A percentile compares a stretch with the other conserved stretches of the same genome.
Evolutionary conservation across 2,797 vertebrate species (phyloP).

Genomic region (Crocodylus rhombifer): DNA sequence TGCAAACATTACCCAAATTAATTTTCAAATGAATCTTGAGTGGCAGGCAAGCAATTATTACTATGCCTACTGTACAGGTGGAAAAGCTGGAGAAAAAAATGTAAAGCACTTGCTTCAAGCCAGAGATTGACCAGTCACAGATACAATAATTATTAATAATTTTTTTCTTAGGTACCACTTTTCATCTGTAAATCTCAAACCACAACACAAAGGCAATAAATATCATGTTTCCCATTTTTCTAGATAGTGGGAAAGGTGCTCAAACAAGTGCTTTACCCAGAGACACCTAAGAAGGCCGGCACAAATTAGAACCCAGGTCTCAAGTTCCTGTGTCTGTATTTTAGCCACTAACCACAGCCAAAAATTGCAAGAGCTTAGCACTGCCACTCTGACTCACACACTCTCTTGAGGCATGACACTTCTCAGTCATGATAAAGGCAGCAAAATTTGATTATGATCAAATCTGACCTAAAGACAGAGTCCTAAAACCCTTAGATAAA

Average conservation of each 20-base stretch:
- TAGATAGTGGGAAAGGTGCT: neutral
- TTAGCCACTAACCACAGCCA: constrained; percentile 6
- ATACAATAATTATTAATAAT: constrained; percentile 31
- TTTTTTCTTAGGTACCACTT: neutral
- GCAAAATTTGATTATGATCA: neutral
- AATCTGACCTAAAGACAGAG: neutral
- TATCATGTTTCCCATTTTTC: neutral
- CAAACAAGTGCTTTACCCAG: neutral
- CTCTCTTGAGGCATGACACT: neutral
- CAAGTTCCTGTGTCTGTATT: neutral
- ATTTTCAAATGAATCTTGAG: constrained; percentile 24
- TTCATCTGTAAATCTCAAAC: constrained; percentile 20
- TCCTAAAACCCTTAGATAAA: neutral
- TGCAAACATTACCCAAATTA: constrained; percentile 58
- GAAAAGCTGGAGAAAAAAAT: constrained; percentile 42
- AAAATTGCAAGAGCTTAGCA: neutral
- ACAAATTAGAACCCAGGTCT: neutral
- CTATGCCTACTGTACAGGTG: constrained; percentile 11
- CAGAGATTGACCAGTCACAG: constrained; percentile 6
- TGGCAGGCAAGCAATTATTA: neutral
- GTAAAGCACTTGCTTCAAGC: constrained; percentile 46
- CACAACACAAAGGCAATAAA: neutral
- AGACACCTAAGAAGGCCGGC: neutral
- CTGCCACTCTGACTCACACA: neutral
- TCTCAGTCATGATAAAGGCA: neutral